Base-by-base conservation (phyloP, 1,140 invertebrate genomes). In the Drosophila orosa region DNA sequence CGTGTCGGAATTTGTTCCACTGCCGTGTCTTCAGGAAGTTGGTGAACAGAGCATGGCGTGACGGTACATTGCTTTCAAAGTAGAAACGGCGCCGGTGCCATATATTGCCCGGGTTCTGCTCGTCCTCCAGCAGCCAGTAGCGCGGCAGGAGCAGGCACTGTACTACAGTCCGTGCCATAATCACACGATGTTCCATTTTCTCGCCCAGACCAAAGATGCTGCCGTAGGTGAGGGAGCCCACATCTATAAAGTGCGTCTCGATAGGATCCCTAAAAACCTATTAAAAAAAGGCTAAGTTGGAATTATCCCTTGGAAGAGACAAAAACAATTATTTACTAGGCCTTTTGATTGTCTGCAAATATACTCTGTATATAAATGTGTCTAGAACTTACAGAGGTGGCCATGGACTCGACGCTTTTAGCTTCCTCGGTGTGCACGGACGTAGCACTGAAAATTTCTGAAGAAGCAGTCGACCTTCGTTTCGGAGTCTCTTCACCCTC, bases 81-180 rank as follows among this genome's bases (percentile, higher is more conserved):
- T 93, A 95, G 25, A 93, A 84, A 47, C 92, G 92, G 5, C 94
- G 92, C 12, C 93, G 91, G 42, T 92, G 92, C 94, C 94, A 95
- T 24, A 95, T 93, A 61, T 94, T 94, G 2, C 93, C 94, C n/a
- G 91, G 92, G 90, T 94, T 94, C 52, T 92, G 91, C 1, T 73
- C 63, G 40, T 94, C 92, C 65, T 94, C 91, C 8, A 93, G 78
- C 1, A 95, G 77, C 92, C 93, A 94, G 69, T 93, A 94, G n/a
- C 92, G 89, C 1, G 94, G 94, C 6, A 95, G 87, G 6, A 94
- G 63, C 17, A 95, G 84, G 74, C 94, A 94, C 58, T 92, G 92
- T 0, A 93, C 92, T 6, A 91, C 90, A 7, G 92, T 93, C 5
- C 91, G 79, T 0, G 94, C 92, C 61, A 95, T 92, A 3, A 95